Evolutionary conservation across 2,113 vertebrate genomes (phyloP).

Genomic region (Anoplopoma fimbria): DNA sequence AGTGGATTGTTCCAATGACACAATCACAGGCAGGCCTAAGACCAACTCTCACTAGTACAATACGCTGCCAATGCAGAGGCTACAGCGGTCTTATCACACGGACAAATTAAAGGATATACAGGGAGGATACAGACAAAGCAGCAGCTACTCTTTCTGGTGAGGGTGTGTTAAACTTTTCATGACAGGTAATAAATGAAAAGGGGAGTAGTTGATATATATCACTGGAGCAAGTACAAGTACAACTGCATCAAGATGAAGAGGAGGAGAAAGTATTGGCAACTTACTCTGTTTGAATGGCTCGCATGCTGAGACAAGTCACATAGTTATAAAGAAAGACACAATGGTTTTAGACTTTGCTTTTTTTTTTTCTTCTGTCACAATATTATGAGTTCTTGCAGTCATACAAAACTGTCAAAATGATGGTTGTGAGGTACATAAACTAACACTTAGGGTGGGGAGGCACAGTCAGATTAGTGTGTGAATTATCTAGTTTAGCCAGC

Average conservation of each 20-base stretch:
- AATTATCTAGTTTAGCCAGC: not conserved
- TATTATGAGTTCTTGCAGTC: conserved; percentile 31
- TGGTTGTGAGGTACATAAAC: not conserved
- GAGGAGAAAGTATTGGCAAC: conserved; percentile 51
- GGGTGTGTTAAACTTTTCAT: conserved; percentile 51
- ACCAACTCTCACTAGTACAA: conserved; percentile 52
- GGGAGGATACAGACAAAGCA: conserved; percentile 27
- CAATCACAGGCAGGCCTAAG: conserved; percentile 45
- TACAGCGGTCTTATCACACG: conserved; percentile 50
- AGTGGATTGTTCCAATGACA: conserved; percentile 63
- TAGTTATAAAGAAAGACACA: conserved; percentile 65
- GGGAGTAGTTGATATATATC: conserved; percentile 42
- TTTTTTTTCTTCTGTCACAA: conserved; percentile 31
- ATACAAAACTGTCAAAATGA: conserved; percentile 11
- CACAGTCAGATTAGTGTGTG: not conserved
- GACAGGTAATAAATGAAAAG: conserved; percentile 59
- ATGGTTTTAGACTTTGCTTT: conserved; percentile 34
- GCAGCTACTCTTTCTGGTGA: conserved; percentile 43
- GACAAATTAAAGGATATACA: conserved; percentile 52
- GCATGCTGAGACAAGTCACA: conserved; percentile 76
- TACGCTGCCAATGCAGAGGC: conserved; percentile 34
- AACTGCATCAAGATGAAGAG: conserved; percentile 53
- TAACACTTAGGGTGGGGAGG: not conserved
- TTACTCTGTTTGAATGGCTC: conserved; percentile 78
- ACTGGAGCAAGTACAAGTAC: conserved; percentile 31